Base-by-base conservation (phyloP, 2,797 vertebrate genomes). In the Alca torda region DNA sequence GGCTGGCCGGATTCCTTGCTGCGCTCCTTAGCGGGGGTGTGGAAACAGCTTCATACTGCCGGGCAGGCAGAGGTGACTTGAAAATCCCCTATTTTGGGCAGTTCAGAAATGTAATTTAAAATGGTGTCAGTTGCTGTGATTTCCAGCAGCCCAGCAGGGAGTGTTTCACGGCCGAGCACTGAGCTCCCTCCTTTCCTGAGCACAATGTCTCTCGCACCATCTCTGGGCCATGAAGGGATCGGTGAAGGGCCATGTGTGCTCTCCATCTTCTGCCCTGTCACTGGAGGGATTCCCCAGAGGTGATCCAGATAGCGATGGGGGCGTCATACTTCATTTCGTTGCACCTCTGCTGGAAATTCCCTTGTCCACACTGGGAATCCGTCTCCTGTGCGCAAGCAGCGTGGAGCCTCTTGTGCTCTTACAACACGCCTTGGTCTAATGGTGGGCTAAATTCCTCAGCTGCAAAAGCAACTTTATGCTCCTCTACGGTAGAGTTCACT, bases 181-280 rank as follows among this genome's bases (percentile, higher is more conserved):
- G 15, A 68, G 10, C 15, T 45, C 16, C 56, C n/a, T 87, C 46
- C 31, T 72, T 69, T 56, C 75, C 6, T 3, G 48, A 30, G 16
- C 41, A 39, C 1, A 1, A 76, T 9, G 16, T 39, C 53, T 45
- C 26, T 25, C 3, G 0, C 4, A 15, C 16, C 0, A 0, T 24
- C 45, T 41, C 46, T 0, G 2, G 18, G 43, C 33, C 23, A 4
- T 1, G 43, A 43, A 31, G 13, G 19, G 30, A 86, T 17, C 4
- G 15, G 39, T 0, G 11, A 69, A 88, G 28, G 54, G 35, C 33
- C 51, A 2, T 31, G 21, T 31, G 20, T 37, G 5, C 18, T 73
- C 30, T 46, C 48, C 19, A 4, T 41, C 59, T 74, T 51, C 28
- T 59, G 26, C 64, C 51, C 13, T 37, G 59, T 17, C 0, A 1